These are phyloP conservation scores for Rachycentron canadum DNA, from an alignment of 2,797 vertebrate species.

Conservation along the genomic window DNA sequence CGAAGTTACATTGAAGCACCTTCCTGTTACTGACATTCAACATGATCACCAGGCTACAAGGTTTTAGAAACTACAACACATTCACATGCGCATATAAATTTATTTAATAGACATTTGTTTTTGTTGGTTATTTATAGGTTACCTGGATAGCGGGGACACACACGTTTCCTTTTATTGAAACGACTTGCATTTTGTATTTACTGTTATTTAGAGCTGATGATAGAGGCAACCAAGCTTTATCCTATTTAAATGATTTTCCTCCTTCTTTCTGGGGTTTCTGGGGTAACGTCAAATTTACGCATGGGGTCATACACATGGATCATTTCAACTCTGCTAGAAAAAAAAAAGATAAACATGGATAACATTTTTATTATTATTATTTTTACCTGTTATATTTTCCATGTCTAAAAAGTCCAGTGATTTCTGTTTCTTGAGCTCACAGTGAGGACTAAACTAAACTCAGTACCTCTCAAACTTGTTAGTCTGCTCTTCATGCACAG, in stretches of 20 bases:
- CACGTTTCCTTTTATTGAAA: background rate
- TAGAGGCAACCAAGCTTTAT: fast-evolving
- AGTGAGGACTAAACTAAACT: constrained; percentile 6
- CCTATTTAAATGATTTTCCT: background rate
- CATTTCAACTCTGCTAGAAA: background rate
- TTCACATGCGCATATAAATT: fast-evolving
- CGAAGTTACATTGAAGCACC: background rate
- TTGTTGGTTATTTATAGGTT: background rate
- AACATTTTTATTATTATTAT: fast-evolving
- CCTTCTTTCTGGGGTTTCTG: background rate
- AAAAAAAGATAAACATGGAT: background rate
- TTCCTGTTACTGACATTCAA: background rate
- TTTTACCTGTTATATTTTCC: too few relatives aligned
- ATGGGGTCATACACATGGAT: background rate
- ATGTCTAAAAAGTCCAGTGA: background rate
- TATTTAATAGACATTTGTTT: background rate
- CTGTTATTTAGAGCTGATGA: background rate
- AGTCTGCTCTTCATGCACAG: background rate
- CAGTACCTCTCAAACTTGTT: constrained; percentile 35
- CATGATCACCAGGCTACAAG: background rate
- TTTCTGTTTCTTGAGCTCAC: background rate
- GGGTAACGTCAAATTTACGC: background rate
- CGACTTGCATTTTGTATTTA: constrained; percentile 4
- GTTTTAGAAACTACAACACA: background rate
- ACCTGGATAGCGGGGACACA: background rate